Evolutionary conservation across 1,140 invertebrate genomes (phyloP).

Genomic region (Hirudo medicinalis): DNA sequence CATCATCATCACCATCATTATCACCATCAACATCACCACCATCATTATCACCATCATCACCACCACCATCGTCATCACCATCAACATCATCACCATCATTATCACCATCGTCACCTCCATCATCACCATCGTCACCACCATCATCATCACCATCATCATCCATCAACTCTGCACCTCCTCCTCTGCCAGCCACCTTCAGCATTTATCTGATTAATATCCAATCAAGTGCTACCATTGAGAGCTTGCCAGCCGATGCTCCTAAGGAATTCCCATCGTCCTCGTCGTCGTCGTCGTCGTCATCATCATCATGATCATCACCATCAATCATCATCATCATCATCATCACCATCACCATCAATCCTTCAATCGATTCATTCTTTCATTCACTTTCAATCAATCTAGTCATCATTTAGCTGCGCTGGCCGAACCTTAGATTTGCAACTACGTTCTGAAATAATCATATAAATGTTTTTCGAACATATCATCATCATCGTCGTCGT

Average conservation of each 20-base stretch:
- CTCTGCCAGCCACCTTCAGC: too few species aligned
- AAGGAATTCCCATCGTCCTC: not conserved
- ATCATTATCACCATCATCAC: constrained; percentile 4
- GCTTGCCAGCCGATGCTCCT: not conserved
- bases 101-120: not conserved
- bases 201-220: too few species aligned
- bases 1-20: constrained; percentile 5
- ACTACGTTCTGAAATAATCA: not conserved
- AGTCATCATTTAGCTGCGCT: not conserved
- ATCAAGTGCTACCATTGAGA: too few species aligned
- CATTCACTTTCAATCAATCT: not conserved
- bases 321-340: too few species aligned
- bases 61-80: not conserved
- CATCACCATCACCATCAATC: not conserved
- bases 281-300: not conserved
- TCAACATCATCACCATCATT: not conserved
- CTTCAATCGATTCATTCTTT: not conserved
- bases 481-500: not conserved
- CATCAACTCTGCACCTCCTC: too few species aligned
- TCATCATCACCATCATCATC: not conserved
- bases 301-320: too few species aligned
- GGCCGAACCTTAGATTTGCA: not conserved
- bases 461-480: not conserved
- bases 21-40: not conserved
- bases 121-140: not conserved